phyloP scores from a whole-genome alignment of 2,113 vertebrate species.

The Balaenoptera acutorostrata region DNA sequence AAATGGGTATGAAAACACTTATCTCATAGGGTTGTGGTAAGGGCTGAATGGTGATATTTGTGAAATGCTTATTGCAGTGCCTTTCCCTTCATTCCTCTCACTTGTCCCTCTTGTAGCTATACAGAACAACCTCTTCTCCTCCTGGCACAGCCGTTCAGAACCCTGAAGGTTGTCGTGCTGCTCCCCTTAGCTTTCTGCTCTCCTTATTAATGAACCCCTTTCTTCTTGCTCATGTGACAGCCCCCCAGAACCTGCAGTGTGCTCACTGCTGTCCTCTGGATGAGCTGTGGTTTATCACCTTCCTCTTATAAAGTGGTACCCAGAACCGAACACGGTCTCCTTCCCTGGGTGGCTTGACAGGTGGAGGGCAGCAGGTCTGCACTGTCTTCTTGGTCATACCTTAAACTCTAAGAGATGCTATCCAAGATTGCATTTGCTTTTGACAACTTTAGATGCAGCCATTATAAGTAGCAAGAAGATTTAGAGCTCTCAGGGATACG shows the following conservation, averaged over 20 bases:
- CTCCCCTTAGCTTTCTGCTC: not conserved
- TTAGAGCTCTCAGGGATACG: not conserved
- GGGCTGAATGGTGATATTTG: not conserved
- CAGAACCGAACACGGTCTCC: not conserved
- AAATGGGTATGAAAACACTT: not conserved
- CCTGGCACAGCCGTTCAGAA: not conserved
- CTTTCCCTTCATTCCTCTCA: not conserved
- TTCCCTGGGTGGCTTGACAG: too few species aligned
- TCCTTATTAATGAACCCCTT: not conserved
- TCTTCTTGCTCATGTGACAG: not conserved
- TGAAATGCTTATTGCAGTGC: too few species aligned
- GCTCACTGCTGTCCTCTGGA: not conserved
- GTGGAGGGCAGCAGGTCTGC: not conserved
- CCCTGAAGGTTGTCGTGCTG: not conserved
- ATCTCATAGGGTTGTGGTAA: not conserved
- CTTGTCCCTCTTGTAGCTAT: not conserved
- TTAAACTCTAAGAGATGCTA: not conserved
- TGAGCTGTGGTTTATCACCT: not conserved
- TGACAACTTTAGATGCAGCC: not conserved
- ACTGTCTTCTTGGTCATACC: not conserved
- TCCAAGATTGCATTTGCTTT: not conserved
- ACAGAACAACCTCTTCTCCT: not conserved
- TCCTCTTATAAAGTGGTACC: not conserved
- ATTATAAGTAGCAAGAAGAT: not conserved
- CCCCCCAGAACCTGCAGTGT: not conserved